A percentile compares a stretch with the other conserved stretches of the same genome.
Conservation (phyloP, 2,113 vertebrate genomes). For the Pluvialis apricaria region DNA sequence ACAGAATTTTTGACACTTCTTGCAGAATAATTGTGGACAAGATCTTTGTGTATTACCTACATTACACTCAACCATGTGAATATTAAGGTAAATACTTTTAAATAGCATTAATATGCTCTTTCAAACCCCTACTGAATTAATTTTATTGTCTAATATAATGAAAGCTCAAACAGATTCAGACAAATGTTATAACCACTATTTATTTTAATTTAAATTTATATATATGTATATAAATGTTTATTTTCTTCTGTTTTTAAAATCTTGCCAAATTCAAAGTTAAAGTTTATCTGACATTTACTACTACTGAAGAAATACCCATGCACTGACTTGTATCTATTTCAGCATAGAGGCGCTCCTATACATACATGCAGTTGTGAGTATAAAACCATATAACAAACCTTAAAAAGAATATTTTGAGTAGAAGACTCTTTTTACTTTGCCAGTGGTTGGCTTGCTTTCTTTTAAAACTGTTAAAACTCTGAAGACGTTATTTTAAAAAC, state of each 20-base stretch:
- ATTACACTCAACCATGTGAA: neutral
- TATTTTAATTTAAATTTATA: neutral
- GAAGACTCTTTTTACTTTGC: neutral
- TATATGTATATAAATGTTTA: rapidly evolving
- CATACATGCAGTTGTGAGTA: neutral
- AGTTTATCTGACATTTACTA: neutral
- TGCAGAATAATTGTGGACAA: neutral
- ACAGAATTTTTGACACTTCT: neutral
- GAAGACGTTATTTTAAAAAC: neutral
- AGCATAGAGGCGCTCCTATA: neutral
- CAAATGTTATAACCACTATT: neutral
- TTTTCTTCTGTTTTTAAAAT: neutral
- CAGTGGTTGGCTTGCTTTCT: neutral
- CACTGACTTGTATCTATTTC: neutral
- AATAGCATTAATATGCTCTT: neutral
- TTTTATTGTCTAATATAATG: neutral
- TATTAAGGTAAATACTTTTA: neutral
- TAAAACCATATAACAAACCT: neutral
- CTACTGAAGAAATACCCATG: neutral
- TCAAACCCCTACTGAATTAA: neutral
- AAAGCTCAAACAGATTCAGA: neutral
- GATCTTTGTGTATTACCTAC: neutral
- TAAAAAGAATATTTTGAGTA: neutral
- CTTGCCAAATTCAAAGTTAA: neutral
- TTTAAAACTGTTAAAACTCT: neutral